Evolutionary conservation across 2,113 vertebrate species (phyloP), one percentile per base, ranked within the genome.

Genomic region (Calyptommatus sinebrachiatus): DNA sequence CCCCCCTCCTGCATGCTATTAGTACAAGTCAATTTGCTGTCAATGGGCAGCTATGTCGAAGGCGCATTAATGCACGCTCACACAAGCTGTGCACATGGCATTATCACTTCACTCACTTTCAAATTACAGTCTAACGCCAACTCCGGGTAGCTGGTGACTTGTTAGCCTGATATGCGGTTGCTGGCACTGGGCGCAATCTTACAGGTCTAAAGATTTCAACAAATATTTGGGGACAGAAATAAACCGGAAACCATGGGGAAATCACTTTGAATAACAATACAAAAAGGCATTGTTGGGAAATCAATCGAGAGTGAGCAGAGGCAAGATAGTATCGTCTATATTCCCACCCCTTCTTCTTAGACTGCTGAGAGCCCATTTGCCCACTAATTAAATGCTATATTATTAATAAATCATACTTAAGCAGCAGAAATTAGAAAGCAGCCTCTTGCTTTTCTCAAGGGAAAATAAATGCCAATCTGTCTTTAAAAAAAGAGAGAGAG

Each of bases 51-150:
- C 90, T 93, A 93, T 89, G 93, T 94, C 96, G 88, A 92, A 78
- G 89, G 46, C 77, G 93, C 97, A 97, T 98, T 98, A 98, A 98
- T 97, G 97, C 96, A 92, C 20, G 88, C 95, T 96, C 97, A 98
- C 97, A 97, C 95, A 96, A 95, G 96, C 93, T 88, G 92, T 85
- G 94, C 81, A 93, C 92, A 91, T 89, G 93, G 91, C 95, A 94
- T 96, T 96, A 96, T 95, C 97, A 89, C 96, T 96, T 95, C 96
- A 90, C 96, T 97, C 93, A 86, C 96, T 97, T 96, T 96, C 96
- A 96, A 96, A 98, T 98, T 95, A 96, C 94, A 93, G 93, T 91
- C 91, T 94, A 94, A 96, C 91, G 96, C 96, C 86, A 96, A 83
- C 95, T 94, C 84, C 75, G 78, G 97, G 91, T 97, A 94, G 97